phyloP scores from a whole-genome alignment of 2,888 invertebrate species.

The Hyles lineata region DNA sequence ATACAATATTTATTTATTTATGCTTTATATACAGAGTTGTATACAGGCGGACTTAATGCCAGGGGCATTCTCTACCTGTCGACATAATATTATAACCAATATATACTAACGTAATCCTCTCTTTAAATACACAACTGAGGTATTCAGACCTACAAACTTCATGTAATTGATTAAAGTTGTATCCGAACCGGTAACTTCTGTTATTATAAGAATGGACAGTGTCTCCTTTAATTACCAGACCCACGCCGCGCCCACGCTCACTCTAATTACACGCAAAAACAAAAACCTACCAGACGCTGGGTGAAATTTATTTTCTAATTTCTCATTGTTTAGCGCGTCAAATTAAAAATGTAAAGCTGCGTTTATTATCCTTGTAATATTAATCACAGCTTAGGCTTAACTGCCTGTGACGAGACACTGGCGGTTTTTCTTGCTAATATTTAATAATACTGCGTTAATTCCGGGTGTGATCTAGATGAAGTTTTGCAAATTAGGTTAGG shows the following conservation, averaged over 20 bases:
- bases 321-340: slow-evolving; percentile 62
- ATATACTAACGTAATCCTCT: neutral
- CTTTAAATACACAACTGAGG: neutral
- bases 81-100: no score
- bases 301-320: slow-evolving; percentile 76
- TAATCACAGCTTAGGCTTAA: slow-evolving; percentile 31
- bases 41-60: no score
- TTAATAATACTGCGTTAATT: neutral
- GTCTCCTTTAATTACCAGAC: slow-evolving; percentile 77
- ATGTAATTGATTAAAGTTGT: slow-evolving; percentile 3
- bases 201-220: slow-evolving; percentile 35
- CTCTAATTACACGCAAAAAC: slow-evolving; percentile 80
- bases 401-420: slow-evolving; percentile 3
- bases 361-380: slow-evolving; percentile 50
- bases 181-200: neutral
- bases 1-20: no score
- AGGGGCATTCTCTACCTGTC: no score
- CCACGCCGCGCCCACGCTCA: slow-evolving; percentile 59
- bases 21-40: no score
- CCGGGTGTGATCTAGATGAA: neutral
- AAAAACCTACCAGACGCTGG: slow-evolving; percentile 70
- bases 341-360: slow-evolving; percentile 73
- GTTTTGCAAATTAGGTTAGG: neutral
- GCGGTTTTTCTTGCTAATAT: slow-evolving; percentile 1
- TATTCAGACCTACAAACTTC: neutral